phyloP scores from a whole-genome alignment of 2,113 vertebrate genomes.

The Oreochromis aureus region DNA sequence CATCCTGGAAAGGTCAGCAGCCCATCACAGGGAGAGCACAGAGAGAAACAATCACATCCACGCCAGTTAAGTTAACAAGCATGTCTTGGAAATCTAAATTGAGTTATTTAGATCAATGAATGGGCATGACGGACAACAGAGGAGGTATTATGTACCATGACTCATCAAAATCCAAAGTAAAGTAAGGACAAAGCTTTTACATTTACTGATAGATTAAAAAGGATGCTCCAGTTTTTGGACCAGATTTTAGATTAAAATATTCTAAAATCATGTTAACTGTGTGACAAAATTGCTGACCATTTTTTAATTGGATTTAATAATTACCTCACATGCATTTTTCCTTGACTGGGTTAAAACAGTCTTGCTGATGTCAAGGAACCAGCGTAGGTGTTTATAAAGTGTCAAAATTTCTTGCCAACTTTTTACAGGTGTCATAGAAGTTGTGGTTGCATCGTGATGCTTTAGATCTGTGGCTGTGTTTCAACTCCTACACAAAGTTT shows the following conservation, averaged over 20 bases:
- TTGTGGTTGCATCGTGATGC: not conserved
- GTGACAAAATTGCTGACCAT: fast-evolving
- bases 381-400: not conserved
- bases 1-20: not conserved
- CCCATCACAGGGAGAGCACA: not conserved
- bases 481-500: conserved; percentile 25
- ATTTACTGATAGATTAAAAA: not conserved
- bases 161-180: not conserved
- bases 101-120: not conserved
- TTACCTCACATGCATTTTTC: not conserved
- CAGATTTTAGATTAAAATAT: not conserved
- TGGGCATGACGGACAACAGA: not conserved
- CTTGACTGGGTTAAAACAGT: not conserved
- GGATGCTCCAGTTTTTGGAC: not conserved
- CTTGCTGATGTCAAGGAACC: not conserved
- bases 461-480: not conserved
- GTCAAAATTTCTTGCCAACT: not conserved
- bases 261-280: not conserved
- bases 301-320: not conserved
- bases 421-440: not conserved
- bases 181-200: not conserved
- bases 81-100: not conserved
- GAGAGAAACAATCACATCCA: not conserved
- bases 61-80: not conserved
- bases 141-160: not conserved